Conservation (phyloP, 2,888 invertebrate species). For the Ypsolopha sequella region DNA sequence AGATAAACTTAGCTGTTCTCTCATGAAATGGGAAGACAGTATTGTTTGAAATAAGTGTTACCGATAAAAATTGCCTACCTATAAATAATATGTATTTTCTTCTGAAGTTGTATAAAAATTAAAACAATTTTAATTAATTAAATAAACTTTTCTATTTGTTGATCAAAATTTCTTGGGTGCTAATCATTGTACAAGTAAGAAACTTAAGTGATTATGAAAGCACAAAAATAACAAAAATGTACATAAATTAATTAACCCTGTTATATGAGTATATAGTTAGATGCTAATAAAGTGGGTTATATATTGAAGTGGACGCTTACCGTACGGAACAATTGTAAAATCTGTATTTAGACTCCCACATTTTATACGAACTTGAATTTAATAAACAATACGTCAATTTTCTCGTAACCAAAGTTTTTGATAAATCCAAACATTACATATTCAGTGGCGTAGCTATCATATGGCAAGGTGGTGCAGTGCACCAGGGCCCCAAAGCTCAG, state of each 20-base stretch:
- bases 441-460: too few relatives aligned
- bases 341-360: conserved; percentile 6
- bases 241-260: conserved; percentile 17
- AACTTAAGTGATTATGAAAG: conserved; percentile 31
- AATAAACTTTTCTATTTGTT: background rate
- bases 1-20: too few relatives aligned
- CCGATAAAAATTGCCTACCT: too few relatives aligned
- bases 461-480: too few relatives aligned
- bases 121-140: too few relatives aligned
- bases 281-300: background rate
- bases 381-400: conserved; percentile 58
- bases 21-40: too few relatives aligned
- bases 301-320: conserved; percentile 6
- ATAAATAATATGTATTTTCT: too few relatives aligned
- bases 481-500: too few relatives aligned
- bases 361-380: conserved; percentile 46
- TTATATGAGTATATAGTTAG: conserved; percentile 5
- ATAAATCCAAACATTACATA: conserved; percentile 33
- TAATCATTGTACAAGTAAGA: conserved; percentile 13
- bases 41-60: too few relatives aligned
- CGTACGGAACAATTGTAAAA: conserved; percentile 8
- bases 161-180: conserved; percentile 8
- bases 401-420: conserved; percentile 50
- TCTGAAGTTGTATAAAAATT: too few relatives aligned
- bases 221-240: conserved; percentile 26